Percentiles rank a stretch among this genome's conserved stretches.
phyloP scores from a whole-genome alignment of 2,888 invertebrate genomes.

The Pyrochroa serraticornis region DNA sequence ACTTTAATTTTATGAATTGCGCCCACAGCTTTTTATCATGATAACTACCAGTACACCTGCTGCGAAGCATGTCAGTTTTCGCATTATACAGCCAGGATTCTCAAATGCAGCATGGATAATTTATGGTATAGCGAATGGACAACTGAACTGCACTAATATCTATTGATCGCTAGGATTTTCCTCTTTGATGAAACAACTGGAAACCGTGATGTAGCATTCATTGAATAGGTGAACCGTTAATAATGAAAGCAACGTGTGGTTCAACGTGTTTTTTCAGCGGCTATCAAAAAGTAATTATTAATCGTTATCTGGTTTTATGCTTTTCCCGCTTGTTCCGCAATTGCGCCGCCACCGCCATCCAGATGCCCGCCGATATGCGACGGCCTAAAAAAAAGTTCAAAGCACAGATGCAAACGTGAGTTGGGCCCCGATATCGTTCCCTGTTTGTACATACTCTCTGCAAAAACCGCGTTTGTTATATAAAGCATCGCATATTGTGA shows the following conservation, averaged over 20 bases:
- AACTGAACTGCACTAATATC: no score
- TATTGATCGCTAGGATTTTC: no score
- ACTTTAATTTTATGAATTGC: no score
- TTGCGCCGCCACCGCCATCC: slow-evolving; percentile 34
- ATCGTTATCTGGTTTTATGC: slow-evolving; percentile 41
- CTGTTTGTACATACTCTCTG: slow-evolving; percentile 20
- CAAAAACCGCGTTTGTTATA: slow-evolving; percentile 29
- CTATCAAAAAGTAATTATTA: slow-evolving; percentile 47
- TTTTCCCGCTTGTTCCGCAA: slow-evolving; percentile 35
- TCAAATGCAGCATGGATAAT: no score
- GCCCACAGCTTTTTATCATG: no score
- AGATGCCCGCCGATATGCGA: slow-evolving; percentile 10
- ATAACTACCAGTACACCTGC: no score
- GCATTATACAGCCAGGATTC: no score
- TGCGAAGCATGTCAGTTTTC: no score
- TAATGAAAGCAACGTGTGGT: slow-evolving; percentile 21
- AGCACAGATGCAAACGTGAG: slow-evolving; percentile 29
- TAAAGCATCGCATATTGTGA: slow-evolving; percentile 29
- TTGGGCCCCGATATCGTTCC: slow-evolving; percentile 21
- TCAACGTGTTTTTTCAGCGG: slow-evolving; percentile 38
- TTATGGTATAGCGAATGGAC: no score
- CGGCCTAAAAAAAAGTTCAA: slow-evolving; percentile 22
- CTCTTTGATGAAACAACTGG: no score
- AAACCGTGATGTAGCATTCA: not conserved
- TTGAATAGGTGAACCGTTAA: slow-evolving; percentile 16